Base-by-base conservation (phyloP, 2,113 vertebrate genomes). In the Chamaea fasciata region DNA sequence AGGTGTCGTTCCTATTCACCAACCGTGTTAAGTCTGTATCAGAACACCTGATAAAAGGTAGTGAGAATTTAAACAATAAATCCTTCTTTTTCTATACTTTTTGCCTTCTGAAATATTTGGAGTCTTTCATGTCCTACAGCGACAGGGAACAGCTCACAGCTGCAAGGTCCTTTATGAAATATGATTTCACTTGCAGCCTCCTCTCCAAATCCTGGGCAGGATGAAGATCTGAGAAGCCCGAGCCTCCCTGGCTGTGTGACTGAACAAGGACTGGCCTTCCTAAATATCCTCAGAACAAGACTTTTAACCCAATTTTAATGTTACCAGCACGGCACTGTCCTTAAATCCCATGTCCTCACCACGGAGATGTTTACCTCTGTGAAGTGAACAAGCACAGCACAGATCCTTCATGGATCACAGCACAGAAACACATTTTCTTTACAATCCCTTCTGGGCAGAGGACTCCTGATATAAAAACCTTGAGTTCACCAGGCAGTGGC, bases 351-450 rank as follows among this genome's bases (percentile, higher is more conserved):
- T 26, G 47, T 59, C 68, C 64, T 63, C 56, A 37, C 4, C 63
- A 39, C 0, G 0, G 7, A 59, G 41, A 12, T 80, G 64, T 90
- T 90, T 87, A 56, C 49, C 70, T 56, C 76, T 53, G 39, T 44
- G 64, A 78, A 87, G 78, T 17, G 70, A 92, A 49, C 56, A 87
- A 95, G 82, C 64, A 50, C 6, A 86, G 92, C 76, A 30, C 87
- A 42, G 85, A 78, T 56, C 71, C 85, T 95, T 83, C 90, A 93
- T 4, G 83, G 79, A 90, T 95, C 92, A 94, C 47, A 92, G 87
- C 68, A 85, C 95, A 81, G 39, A 56, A 83, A 80, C 68, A 76
- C 85, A 37, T 91, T 82, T 70, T 26, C 67, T 70, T 80, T 75
- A 64, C 92, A 71, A 67, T 78, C 83, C 76, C 85, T 90, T 39